Conservation (phyloP, 2,888 invertebrate species). For the Eilema sororculum region DNA sequence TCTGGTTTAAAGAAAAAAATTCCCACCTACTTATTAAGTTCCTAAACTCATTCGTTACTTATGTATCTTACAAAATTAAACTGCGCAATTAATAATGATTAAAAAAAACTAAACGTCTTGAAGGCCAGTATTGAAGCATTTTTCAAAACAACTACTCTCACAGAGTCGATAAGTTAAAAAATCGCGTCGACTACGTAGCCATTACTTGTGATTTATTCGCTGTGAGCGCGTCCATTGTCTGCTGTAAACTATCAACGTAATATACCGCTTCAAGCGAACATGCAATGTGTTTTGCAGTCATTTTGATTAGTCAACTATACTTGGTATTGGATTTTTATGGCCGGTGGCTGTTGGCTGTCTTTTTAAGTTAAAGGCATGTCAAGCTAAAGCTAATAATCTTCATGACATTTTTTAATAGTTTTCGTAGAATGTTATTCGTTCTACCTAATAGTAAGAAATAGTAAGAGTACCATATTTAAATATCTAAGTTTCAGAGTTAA, state of each 20-base stretch:
- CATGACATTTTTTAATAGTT: too few species aligned
- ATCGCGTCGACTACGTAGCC: conserved; percentile 67
- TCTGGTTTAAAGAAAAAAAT: background rate
- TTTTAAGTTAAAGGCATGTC: background rate
- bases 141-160: conserved; percentile 51
- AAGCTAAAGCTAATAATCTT: background rate
- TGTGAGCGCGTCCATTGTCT: conserved; percentile 70
- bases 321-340: conserved; percentile 62
- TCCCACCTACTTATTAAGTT: background rate
- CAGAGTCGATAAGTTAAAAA: conserved; percentile 71
- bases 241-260: conserved; percentile 59
- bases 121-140: background rate
- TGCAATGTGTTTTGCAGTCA: conserved; percentile 63
- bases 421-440: too few species aligned
- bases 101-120: background rate
- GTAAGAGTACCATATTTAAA: too few species aligned
- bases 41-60: background rate
- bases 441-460: too few species aligned
- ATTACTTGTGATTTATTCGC: conserved; percentile 73
- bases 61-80: background rate
- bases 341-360: conserved; percentile 11
- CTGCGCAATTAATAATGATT: background rate
- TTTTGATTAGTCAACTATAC: conserved; percentile 60
- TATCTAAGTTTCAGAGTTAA: background rate
- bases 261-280: conserved; percentile 53